Evolutionary conservation across 2,113 vertebrate species (phyloP).

Genomic region (Hemicordylus capensis): DNA sequence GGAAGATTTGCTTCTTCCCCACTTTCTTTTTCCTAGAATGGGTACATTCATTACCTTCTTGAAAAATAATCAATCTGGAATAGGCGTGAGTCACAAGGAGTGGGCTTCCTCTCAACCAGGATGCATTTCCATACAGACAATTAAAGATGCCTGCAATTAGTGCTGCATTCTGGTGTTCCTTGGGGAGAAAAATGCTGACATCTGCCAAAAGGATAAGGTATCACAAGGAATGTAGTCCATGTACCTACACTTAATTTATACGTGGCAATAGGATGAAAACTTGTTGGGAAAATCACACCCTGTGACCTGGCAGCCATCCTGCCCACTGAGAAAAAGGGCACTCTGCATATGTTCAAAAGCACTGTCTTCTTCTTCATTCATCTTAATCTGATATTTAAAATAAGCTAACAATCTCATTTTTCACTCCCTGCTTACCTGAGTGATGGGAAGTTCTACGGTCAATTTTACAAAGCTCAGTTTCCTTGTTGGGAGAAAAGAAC

Average conservation of each 20-base stretch:
- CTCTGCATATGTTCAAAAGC: neutral
- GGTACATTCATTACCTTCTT: conserved; percentile 15
- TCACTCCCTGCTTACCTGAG: neutral
- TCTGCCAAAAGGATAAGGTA: conserved; percentile 11
- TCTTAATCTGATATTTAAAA: neutral
- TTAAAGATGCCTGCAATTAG: conserved; percentile 7
- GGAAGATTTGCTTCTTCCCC: rapidly evolving
- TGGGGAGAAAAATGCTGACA: neutral
- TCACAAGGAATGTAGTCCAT: neutral
- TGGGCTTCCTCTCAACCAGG: conserved; percentile 34
- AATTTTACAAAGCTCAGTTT: neutral
- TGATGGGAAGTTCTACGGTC: neutral
- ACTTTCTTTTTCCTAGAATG: neutral
- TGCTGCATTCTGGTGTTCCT: conserved; percentile 25
- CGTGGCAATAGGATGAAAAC: neutral
- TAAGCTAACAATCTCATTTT: neutral
- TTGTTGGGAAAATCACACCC: neutral
- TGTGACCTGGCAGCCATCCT: neutral
- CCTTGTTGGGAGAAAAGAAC: neutral
- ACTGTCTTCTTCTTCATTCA: neutral
- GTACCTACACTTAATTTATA: neutral
- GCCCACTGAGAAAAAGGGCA: neutral
- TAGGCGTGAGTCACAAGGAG: conserved; percentile 42
- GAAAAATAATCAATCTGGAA: conserved; percentile 37
- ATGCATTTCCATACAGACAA: conserved; percentile 36